Percentiles rank a stretch among this genome's conserved stretches.
phyloP scores from a whole-genome alignment of 2,113 vertebrate genomes.

The human (Homo sapiens) region GRCh38 chr3:28594001-28594500 shows the following conservation, averaged over 20 bases:
- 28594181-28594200: not conserved
- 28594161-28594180: not conserved
- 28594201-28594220: not conserved
- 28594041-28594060: not conserved
- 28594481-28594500: not conserved
- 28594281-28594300: not conserved
- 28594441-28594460: not conserved
- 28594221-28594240: not conserved
- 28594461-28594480: not conserved
- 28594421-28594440: not conserved
- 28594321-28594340: not conserved
- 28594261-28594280: not conserved
- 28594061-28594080: constrained; percentile 1
- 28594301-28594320: not conserved
- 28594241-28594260: not conserved
- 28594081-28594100: not conserved
- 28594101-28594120: not conserved
- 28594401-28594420: not conserved
- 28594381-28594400: not conserved
- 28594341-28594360: not conserved
- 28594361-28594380: not conserved
- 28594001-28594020: not conserved
- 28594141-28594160: not conserved
- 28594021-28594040: not conserved
- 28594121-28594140: not conserved